Evolutionary conservation across 2,113 vertebrate species (phyloP).

Genomic region (Istiophorus platypterus): DNA sequence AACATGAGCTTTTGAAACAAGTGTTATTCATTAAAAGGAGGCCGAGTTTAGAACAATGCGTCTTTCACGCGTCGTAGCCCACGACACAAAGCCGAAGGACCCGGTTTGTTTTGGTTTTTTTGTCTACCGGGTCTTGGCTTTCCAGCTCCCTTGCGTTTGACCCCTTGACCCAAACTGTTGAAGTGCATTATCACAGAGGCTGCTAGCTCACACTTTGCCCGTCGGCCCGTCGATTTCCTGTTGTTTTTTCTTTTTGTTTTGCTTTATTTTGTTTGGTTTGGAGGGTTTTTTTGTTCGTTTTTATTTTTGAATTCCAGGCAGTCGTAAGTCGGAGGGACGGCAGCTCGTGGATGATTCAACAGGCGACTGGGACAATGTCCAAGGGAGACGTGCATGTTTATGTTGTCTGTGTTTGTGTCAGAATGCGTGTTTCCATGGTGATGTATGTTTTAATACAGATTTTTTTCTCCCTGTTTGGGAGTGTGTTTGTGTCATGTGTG

Average conservation of each 20-base stretch:
- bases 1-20: constrained; percentile 29
- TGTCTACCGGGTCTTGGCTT: constrained; percentile 24
- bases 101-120: no score
- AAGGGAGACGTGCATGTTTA: constrained; percentile 1
- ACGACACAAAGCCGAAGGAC: constrained; percentile 12
- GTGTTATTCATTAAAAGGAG: constrained; percentile 33
- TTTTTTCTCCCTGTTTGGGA: neutral
- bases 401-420: neutral
- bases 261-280: no score
- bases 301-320: neutral
- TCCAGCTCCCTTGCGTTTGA: constrained; percentile 44
- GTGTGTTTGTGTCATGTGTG: constrained; percentile 2
- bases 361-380: neutral
- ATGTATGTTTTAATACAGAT: neutral
- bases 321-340: neutral
- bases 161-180: constrained; percentile 46
- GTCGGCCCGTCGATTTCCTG: no score
- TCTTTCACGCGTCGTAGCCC: constrained; percentile 10
- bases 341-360: constrained; percentile 37
- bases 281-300: constrained; percentile 1
- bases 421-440: neutral
- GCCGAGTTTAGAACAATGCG: constrained; percentile 23
- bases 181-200: constrained; percentile 60
- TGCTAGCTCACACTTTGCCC: constrained; percentile 20
- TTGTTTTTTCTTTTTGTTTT: no score